phyloP scores from a whole-genome alignment of 2,797 vertebrate species.

The Arnoldichthys spilopterus region DNA sequence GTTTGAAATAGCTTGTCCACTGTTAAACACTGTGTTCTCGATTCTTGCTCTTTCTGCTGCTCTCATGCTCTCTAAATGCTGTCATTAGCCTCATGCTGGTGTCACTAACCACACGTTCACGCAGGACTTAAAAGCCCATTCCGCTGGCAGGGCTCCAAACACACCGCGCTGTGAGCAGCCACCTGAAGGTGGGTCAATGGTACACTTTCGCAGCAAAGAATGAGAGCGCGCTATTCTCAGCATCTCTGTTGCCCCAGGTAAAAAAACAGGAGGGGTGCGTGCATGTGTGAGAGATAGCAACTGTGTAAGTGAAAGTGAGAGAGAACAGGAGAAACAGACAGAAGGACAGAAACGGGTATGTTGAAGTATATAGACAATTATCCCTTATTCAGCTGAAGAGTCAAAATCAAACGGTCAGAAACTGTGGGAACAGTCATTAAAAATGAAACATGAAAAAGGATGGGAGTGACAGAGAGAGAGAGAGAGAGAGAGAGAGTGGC shows the following conservation, averaged over 20 bases:
- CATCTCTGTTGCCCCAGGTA: slow-evolving; percentile 59
- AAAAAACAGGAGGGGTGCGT: slow-evolving; percentile 8
- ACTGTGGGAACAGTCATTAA: slow-evolving; percentile 30
- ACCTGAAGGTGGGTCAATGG: slow-evolving; percentile 63
- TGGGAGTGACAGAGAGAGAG: background rate
- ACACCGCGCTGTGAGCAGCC: slow-evolving; percentile 48
- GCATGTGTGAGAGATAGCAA: background rate
- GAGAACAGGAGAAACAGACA: background rate
- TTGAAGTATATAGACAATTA: slow-evolving; percentile 40
- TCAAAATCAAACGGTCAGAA: slow-evolving; percentile 7
- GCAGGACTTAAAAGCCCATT: slow-evolving; percentile 46
- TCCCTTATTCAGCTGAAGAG: slow-evolving; percentile 34
- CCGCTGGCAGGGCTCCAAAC: slow-evolving; percentile 52
- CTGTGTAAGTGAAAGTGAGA: background rate
- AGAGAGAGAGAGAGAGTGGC: background rate
- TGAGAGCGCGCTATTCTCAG: slow-evolving; percentile 64
- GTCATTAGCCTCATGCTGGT: slow-evolving; percentile 52
- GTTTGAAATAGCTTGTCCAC: slow-evolving; percentile 7
- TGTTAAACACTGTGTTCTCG: slow-evolving; percentile 19
- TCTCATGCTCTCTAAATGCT: slow-evolving; percentile 39
- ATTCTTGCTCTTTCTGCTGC: slow-evolving; percentile 7
- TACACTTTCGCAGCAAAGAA: slow-evolving; percentile 60
- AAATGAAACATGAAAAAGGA: slow-evolving; percentile 28
- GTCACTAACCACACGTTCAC: slow-evolving; percentile 52
- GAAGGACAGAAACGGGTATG: slow-evolving; percentile 7